These are phyloP conservation scores for Sarcophaga caerulescens DNA, from an alignment of 2,888 invertebrate species.

Conservation along the genomic window DNA sequence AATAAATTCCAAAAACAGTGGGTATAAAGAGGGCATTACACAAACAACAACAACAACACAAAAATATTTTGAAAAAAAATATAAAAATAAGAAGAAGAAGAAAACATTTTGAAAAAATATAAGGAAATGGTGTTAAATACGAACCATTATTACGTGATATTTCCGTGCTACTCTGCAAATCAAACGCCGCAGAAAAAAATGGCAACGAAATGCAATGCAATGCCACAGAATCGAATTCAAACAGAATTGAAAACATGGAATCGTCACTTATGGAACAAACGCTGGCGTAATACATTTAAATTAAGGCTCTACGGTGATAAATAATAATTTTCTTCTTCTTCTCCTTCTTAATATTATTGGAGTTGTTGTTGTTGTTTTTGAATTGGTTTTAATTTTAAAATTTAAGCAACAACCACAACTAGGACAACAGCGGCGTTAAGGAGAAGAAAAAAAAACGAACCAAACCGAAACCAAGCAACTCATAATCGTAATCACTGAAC, in stretches of 20 bases:
- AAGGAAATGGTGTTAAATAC: constrained; percentile 52
- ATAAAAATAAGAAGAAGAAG: constrained; percentile 4
- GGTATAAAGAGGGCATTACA: constrained; percentile 59
- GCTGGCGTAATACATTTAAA: constrained; percentile 60
- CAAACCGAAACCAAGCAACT: constrained; percentile 27
- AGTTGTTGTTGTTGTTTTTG: too few relatives aligned
- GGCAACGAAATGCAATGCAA: neutral
- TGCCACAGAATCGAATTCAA: constrained; percentile 28
- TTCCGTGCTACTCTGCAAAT: constrained; percentile 27
- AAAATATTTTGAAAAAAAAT: constrained; percentile 40
- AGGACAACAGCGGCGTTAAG: constrained; percentile 3
- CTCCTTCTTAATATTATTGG: neutral
- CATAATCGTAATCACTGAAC: constrained; percentile 57
- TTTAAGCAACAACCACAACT: constrained; percentile 4
- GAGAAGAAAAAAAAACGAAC: constrained; percentile 5
- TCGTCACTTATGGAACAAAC: constrained; percentile 65
- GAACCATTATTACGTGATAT: constrained; percentile 48
- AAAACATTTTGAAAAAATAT: constrained; percentile 14
- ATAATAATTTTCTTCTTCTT: constrained; percentile 51
- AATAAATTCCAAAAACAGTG: constrained; percentile 71
- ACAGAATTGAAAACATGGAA: constrained; percentile 66
- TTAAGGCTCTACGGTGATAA: constrained; percentile 63
- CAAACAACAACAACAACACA: constrained; percentile 58
- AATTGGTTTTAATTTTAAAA: constrained; percentile 56
- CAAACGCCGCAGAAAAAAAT: neutral